Conservation (phyloP, 2,888 invertebrate species). For the Agrochola lota region DNA sequence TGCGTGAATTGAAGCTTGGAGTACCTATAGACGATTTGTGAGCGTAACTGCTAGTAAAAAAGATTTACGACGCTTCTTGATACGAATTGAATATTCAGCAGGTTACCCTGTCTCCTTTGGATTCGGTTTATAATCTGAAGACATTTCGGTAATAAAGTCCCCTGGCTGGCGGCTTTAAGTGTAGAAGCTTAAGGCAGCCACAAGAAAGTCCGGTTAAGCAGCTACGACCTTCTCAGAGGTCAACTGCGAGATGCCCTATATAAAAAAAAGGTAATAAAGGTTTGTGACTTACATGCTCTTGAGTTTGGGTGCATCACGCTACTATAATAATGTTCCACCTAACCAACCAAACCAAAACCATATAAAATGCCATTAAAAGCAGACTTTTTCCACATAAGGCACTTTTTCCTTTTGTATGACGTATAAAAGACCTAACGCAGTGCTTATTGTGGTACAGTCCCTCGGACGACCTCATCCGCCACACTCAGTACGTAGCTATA, state of each 20-base stretch:
- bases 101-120: neutral
- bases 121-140: neutral
- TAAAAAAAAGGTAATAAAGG: too few relatives aligned
- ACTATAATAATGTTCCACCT: too few relatives aligned
- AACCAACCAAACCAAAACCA: neutral
- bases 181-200: too few relatives aligned
- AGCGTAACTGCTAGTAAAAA: conserved; percentile 21
- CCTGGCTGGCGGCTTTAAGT: too few relatives aligned
- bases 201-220: too few relatives aligned
- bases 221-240: too few relatives aligned
- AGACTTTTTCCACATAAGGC: neutral
- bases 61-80: conserved; percentile 23
- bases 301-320: neutral
- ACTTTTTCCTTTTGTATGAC: conserved; percentile 16
- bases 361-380: neutral
- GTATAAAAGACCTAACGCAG: conserved; percentile 1
- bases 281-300: too few relatives aligned
- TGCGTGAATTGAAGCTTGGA: conserved; percentile 14
- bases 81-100: conserved; percentile 3
- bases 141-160: conserved; percentile 7
- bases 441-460: conserved; percentile 24
- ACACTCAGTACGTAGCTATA: neutral
- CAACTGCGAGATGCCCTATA: too few relatives aligned
- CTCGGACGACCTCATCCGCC: neutral
- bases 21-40: conserved; percentile 14